phyloP scores from a whole-genome alignment of 2,113 vertebrate genomes.

The Anguilla japonica region DNA sequence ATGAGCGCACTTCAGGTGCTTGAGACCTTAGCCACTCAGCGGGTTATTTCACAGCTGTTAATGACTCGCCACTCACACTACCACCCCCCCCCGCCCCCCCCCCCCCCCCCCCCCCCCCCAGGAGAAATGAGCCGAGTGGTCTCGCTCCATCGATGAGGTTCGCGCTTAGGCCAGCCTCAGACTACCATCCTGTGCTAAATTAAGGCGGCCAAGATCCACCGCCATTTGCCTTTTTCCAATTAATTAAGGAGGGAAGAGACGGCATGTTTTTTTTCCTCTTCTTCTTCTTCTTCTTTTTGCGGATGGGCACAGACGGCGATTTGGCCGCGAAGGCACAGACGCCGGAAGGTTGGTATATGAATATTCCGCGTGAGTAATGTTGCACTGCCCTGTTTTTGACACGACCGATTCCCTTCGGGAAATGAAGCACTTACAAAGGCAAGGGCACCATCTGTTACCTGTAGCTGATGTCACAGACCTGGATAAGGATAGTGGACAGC shows the following conservation, averaged over 20 bases:
- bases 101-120: neutral
- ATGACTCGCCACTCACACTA: neutral
- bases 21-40: neutral
- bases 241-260: neutral
- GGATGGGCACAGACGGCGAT: neutral
- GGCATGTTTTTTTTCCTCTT: neutral
- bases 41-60: constrained; percentile 1
- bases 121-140: neutral
- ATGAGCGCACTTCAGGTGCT: neutral
- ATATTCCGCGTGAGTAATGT: constrained; percentile 34
- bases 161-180: neutral
- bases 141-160: no score
- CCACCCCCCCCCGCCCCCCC: constrained; percentile 5
- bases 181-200: neutral
- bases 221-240: neutral
- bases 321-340: constrained; percentile 23
- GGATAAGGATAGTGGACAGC: neutral
- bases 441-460: constrained; percentile 30
- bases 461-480: constrained; percentile 16
- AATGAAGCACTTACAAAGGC: constrained; percentile 29
- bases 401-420: constrained; percentile 21
- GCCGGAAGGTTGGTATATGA: constrained; percentile 18
- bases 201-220: neutral
- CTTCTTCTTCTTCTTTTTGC: neutral
- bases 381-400: constrained; percentile 27